Percentiles rank a stretch among this genome's conserved stretches.
Conservation (phyloP, 2,797 vertebrate genomes). For the Hoplostethus atlanticus region DNA sequence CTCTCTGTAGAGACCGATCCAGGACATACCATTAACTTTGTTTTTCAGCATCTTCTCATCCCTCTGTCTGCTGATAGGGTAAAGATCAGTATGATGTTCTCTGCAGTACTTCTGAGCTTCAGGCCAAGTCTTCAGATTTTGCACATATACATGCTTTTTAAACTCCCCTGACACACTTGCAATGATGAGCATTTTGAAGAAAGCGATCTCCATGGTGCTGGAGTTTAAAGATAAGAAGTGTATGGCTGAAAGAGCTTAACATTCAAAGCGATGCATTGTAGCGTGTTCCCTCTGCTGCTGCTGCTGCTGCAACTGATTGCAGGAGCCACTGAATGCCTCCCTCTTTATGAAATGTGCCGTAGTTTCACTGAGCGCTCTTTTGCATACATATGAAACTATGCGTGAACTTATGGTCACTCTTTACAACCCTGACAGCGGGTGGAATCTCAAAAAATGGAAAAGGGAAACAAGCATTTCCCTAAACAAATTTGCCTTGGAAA, state of each 20-base stretch:
- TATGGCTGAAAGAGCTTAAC: background rate
- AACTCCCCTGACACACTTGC: background rate
- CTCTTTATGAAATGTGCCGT: background rate
- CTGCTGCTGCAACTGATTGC: background rate
- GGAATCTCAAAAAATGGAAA: no score
- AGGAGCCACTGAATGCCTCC: background rate
- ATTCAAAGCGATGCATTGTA: background rate
- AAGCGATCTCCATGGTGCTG: slow-evolving; percentile 17
- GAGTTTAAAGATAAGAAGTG: background rate
- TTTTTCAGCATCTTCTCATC: background rate
- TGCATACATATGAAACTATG: background rate
- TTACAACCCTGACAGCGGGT: no score
- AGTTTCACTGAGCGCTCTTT: background rate
- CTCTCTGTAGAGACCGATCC: slow-evolving; percentile 1
- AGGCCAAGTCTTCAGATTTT: no score
- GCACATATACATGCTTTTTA: slow-evolving; percentile 31
- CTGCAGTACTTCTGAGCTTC: slow-evolving; percentile 26
- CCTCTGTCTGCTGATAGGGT: background rate
- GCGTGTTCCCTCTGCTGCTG: background rate
- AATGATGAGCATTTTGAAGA: slow-evolving; percentile 23
- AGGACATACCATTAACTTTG: background rate
- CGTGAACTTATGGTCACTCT: background rate
- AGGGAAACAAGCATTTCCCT: background rate
- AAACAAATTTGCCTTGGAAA: background rate
- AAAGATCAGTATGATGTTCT: slow-evolving; percentile 10